phyloP scores from a whole-genome alignment of 2,113 vertebrate species.

The Pteronura brasiliensis region DNA sequence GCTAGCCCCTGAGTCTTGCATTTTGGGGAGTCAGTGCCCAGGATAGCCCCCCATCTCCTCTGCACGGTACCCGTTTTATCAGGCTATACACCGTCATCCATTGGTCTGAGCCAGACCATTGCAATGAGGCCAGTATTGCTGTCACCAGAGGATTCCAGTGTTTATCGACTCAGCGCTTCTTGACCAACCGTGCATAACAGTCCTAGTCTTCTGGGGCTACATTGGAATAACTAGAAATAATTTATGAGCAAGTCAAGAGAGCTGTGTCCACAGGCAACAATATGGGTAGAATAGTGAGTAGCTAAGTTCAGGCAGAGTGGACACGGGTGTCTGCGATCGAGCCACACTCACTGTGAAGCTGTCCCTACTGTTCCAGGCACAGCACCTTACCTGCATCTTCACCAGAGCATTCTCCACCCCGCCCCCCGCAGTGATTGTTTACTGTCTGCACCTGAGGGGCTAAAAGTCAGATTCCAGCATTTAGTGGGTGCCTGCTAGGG shows the following conservation, averaged over 20 bases:
- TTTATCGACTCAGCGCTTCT: neutral
- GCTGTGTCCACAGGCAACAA: neutral
- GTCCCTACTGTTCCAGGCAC: neutral
- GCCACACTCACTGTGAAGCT: fast-evolving
- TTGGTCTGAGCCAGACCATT: neutral
- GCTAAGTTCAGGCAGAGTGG: neutral
- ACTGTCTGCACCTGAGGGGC: neutral
- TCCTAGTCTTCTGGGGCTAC: neutral
- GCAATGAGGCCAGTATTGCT: neutral
- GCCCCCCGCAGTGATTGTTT: neutral
- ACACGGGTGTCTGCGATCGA: neutral
- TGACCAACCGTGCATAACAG: neutral
- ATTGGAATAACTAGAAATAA: neutral
- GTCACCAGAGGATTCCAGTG: neutral
- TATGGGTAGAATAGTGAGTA: neutral
- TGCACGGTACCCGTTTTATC: neutral
- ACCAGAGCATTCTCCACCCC: neutral
- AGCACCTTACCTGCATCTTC: fast-evolving
- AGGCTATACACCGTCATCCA: neutral
- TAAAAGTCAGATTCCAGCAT: neutral
- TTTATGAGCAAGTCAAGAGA: neutral
- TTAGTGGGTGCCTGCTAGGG: neutral
- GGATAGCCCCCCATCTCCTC: neutral
- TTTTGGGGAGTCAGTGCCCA: neutral
- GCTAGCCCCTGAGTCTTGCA: neutral